A percentile compares a stretch with the other conserved stretches of the same genome.
Evolutionary conservation across 2,888 invertebrate genomes (phyloP).

Genomic region (Dascillus cervinus): DNA sequence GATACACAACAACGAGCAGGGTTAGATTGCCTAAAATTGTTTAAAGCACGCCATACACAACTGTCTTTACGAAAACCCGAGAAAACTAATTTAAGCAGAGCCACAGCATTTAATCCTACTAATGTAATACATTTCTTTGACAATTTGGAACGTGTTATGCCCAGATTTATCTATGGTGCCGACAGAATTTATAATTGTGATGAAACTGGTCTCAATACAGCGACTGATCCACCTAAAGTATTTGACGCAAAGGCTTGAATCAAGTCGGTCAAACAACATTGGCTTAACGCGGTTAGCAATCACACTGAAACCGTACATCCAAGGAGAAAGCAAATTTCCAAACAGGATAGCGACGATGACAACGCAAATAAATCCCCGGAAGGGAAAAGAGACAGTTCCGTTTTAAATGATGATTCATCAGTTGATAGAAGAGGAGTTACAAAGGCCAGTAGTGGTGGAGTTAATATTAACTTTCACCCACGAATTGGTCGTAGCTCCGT

Average conservation of each 20-base stretch:
- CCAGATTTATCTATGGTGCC: not conserved
- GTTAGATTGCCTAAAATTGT: conserved; percentile 1
- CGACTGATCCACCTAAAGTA: not conserved
- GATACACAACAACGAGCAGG: conserved; percentile 1
- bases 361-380: no score
- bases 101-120: not conserved
- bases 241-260: not conserved
- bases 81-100: not conserved
- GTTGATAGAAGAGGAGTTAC: no score
- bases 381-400: no score
- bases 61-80: not conserved
- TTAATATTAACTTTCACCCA: no score
- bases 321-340: no score
- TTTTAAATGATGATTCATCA: no score
- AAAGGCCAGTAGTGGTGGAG: no score
- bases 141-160: not conserved
- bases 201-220: not conserved
- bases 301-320: no score
- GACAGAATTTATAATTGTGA: conserved; percentile 1
- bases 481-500: no score
- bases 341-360: no score
- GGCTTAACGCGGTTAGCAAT: no score
- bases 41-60: conserved; percentile 1
- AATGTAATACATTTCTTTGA: not conserved
- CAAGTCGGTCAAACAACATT: no score